Percentiles rank a stretch among this genome's conserved stretches.
Evolutionary conservation across 1,140 invertebrate species (phyloP).

Genomic region (Papilio polytes): DNA sequence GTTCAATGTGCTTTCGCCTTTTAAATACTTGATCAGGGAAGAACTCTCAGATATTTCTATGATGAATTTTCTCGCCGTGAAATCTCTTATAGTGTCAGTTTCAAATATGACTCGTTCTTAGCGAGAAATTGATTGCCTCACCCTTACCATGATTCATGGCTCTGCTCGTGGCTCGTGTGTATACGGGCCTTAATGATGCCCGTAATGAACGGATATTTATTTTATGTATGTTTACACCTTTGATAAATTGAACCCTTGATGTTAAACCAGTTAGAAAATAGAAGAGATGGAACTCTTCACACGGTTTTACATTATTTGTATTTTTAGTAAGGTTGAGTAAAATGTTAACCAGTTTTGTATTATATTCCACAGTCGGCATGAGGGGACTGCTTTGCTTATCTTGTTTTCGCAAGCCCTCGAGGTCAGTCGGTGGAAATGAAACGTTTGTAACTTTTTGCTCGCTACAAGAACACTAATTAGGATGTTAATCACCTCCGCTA

Average conservation of each 20-base stretch:
- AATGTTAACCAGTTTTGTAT: background rate
- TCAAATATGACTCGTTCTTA: background rate
- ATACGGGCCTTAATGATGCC: slow-evolving; percentile 1
- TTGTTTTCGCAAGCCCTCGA: slow-evolving; percentile 22
- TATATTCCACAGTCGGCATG: background rate
- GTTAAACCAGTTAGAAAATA: background rate
- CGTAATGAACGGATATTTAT: background rate
- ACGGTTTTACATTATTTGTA: background rate
- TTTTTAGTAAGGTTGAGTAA: background rate
- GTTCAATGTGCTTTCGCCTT: no score
- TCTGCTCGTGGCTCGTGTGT: background rate
- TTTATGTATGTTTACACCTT: background rate
- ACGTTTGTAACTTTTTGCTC: slow-evolving; percentile 26
- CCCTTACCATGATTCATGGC: slow-evolving; percentile 20
- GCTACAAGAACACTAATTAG: slow-evolving; percentile 30
- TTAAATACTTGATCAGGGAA: background rate
- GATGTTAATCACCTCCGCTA: slow-evolving; percentile 12
- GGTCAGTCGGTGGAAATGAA: slow-evolving; percentile 31
- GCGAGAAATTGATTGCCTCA: slow-evolving; percentile 31
- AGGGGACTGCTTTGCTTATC: slow-evolving; percentile 27
- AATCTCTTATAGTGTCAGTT: background rate
- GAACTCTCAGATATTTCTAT: background rate
- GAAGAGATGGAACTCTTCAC: background rate
- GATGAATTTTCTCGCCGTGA: background rate
- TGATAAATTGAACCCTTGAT: background rate